Conservation (phyloP, 2,113 vertebrate species). For the Scatophagus argus region DNA sequence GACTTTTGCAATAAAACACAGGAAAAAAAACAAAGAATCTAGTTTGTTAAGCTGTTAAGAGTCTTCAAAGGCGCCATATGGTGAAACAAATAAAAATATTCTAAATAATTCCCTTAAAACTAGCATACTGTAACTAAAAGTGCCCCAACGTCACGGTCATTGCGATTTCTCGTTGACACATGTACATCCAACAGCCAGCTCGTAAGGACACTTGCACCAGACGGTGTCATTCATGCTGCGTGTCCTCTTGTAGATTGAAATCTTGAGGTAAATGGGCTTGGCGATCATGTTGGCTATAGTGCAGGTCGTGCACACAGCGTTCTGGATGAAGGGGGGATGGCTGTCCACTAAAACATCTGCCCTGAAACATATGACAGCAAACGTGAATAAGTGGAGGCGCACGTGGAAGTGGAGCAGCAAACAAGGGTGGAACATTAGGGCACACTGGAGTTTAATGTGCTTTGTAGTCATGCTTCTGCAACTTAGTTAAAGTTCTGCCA, state of each 20-base stretch:
- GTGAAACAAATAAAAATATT: too few relatives aligned
- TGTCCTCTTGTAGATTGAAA: rapidly evolving
- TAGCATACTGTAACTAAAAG: not conserved
- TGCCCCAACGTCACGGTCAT: not conserved
- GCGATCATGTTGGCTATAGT: rapidly evolving
- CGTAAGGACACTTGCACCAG: slow-evolving; percentile 44
- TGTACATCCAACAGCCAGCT: slow-evolving; percentile 60
- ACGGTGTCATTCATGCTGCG: rapidly evolving
- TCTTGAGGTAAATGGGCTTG: slow-evolving; percentile 2
- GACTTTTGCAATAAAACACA: too few relatives aligned
- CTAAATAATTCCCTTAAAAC: too few relatives aligned
- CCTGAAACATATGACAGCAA: not conserved
- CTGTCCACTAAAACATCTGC: rapidly evolving
- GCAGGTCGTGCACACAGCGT: not conserved
- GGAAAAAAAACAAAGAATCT: too few relatives aligned
- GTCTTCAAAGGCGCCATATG: not conserved
- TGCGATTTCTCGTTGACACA: slow-evolving; percentile 5
- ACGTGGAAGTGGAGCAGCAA: not conserved
- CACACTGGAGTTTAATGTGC: too few relatives aligned
- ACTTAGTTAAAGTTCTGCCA: not conserved
- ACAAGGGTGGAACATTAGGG: too few relatives aligned
- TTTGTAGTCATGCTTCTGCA: too few relatives aligned
- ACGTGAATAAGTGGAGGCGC: not conserved
- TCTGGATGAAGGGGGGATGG: rapidly evolving
- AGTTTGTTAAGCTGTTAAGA: too few relatives aligned